These are phyloP conservation scores for Acheta domesticus DNA, from an alignment of 2,888 invertebrate species.

Conservation along the genomic window DNA sequence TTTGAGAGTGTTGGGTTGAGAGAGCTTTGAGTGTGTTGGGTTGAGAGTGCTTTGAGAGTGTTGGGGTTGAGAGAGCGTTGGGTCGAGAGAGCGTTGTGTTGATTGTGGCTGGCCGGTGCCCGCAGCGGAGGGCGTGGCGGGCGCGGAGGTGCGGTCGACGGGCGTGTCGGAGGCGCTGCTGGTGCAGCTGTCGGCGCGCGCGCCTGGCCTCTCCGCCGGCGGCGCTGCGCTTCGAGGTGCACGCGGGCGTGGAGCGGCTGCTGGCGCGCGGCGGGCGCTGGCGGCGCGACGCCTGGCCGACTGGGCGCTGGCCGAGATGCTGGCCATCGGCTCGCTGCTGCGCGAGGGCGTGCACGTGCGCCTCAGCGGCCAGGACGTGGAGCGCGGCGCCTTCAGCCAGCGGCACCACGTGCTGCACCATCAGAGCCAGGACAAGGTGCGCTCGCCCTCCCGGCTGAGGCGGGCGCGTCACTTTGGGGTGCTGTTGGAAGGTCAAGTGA, in stretches of 20 bases:
- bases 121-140: too few relatives aligned
- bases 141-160: background rate
- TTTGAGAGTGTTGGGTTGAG: too few relatives aligned
- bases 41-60: too few relatives aligned
- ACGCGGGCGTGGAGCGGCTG: constrained; percentile 44
- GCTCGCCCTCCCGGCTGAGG: too few relatives aligned
- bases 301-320: constrained; percentile 78
- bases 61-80: too few relatives aligned
- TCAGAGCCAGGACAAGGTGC: constrained; percentile 60
- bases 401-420: constrained; percentile 80
- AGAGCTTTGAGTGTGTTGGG: too few relatives aligned
- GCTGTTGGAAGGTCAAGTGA: too few relatives aligned
- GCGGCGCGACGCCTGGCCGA: constrained; percentile 55
- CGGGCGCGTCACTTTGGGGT: too few relatives aligned
- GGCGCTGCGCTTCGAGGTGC: background rate
- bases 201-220: background rate
- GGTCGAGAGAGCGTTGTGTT: too few relatives aligned
- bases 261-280: constrained; percentile 56
- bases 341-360: constrained; percentile 73
- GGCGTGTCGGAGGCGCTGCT: background rate
- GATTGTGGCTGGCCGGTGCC: too few relatives aligned
- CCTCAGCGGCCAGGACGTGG: constrained; percentile 75
- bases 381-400: constrained; percentile 71
- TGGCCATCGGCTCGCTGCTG: constrained; percentile 72
- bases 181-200: background rate